These are phyloP conservation scores for Tupiocoris notatus DNA, from an alignment of 2,888 invertebrate genomes.

Conservation along the genomic window DNA sequence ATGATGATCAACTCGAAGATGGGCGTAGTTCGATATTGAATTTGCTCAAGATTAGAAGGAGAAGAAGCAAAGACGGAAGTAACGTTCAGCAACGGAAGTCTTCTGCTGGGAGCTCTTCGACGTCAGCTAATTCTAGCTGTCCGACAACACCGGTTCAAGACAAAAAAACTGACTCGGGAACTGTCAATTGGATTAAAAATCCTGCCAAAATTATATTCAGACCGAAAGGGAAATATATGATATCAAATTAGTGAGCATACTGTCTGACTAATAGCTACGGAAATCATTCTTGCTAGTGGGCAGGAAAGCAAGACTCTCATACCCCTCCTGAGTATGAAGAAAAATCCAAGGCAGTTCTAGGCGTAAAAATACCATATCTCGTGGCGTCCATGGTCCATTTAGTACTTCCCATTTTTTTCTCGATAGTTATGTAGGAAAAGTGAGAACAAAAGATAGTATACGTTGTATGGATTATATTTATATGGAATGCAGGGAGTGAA, in stretches of 20 bases:
- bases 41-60: background rate
- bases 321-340: too few relatives aligned
- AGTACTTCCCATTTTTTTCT: too few relatives aligned
- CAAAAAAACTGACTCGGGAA: conserved; percentile 54
- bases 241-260: conserved; percentile 35
- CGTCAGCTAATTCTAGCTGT: conserved; percentile 48
- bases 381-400: too few relatives aligned
- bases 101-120: background rate
- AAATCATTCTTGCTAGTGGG: too few relatives aligned
- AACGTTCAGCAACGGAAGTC: background rate
- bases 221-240: conserved; percentile 46
- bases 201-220: conserved; percentile 46
- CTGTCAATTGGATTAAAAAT: conserved; percentile 38
- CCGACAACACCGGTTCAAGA: conserved; percentile 51
- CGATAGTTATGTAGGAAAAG: too few relatives aligned
- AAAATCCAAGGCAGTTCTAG: too few relatives aligned
- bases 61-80: background rate
- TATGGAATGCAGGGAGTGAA: too few relatives aligned
- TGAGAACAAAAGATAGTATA: too few relatives aligned
- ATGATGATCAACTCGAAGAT: background rate
- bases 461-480: too few relatives aligned
- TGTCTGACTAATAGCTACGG: too few relatives aligned
- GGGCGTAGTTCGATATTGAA: background rate
- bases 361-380: too few relatives aligned
- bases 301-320: too few relatives aligned